Conservation (phyloP, 2,797 vertebrate species). For the Enteromius unitaeniatus region DNA sequence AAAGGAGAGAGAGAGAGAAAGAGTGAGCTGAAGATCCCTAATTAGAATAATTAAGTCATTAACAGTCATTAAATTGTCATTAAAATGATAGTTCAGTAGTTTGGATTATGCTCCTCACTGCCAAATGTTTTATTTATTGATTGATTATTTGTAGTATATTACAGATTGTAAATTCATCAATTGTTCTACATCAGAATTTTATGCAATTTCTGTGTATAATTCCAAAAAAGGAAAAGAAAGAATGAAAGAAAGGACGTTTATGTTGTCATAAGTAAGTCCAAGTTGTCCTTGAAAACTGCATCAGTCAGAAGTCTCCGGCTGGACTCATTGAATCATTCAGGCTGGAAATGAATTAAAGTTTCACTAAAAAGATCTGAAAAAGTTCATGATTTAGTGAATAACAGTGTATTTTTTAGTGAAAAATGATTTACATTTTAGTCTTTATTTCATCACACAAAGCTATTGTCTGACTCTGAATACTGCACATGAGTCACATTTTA, state of each 20-base stretch:
- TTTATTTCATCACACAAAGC: not conserved
- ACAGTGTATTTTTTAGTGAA: not conserved
- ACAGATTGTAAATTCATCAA: not conserved
- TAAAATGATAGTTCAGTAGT: not conserved
- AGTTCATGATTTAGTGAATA: not conserved
- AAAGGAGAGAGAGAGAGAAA: slow-evolving; percentile 16
- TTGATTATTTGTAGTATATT: not conserved
- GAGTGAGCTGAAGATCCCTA: slow-evolving; percentile 2
- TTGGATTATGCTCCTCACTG: not conserved
- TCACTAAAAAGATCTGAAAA: not conserved
- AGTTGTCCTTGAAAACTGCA: not conserved
- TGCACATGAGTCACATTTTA: not conserved
- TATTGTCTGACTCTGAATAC: slow-evolving; percentile 11
- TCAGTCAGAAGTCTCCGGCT: not conserved
- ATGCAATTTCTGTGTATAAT: not conserved
- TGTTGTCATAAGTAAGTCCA: not conserved
- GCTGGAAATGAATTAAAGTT: not conserved
- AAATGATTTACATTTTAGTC: not conserved
- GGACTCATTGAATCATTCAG: not conserved
- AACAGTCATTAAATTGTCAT: slow-evolving; percentile 26
- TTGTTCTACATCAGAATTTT: not conserved
- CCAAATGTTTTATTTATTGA: not conserved
- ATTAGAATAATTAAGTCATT: slow-evolving; percentile 9
- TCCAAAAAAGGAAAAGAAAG: not conserved
- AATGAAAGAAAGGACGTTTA: too few relatives aligned